phyloP scores from a whole-genome alignment of 2,113 vertebrate species.

The Callospermophilus lateralis region DNA sequence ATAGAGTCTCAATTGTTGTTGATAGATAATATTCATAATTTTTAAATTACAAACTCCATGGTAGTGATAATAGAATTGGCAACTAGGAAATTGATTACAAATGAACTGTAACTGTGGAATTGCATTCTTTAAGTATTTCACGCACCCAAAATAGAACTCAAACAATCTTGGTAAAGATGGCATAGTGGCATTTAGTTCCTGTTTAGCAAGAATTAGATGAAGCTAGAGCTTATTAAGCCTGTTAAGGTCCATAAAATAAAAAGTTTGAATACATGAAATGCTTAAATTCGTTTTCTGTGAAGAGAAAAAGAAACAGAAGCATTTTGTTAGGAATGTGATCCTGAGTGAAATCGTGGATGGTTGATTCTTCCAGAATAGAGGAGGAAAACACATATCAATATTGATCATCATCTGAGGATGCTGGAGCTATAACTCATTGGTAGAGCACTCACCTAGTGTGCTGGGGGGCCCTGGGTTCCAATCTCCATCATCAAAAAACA shows the following conservation, averaged over 20 bases:
- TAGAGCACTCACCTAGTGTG: not conserved
- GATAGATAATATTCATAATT: not conserved
- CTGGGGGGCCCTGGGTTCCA: not conserved
- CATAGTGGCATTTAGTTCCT: not conserved
- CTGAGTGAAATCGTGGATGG: not conserved
- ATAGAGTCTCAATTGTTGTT: not conserved
- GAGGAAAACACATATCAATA: not conserved
- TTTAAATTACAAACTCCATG: conserved; percentile 13
- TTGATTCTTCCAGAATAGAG: not conserved
- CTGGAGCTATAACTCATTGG: not conserved
- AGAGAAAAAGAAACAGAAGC: not conserved
- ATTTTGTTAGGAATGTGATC: not conserved
- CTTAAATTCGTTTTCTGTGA: not conserved
- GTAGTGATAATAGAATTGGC: not conserved
- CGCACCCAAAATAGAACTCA: not conserved
- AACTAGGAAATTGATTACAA: conserved; percentile 31
- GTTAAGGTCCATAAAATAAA: not conserved
- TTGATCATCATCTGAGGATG: not conserved
- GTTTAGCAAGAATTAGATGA: conserved; percentile 32
- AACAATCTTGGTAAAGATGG: conserved; percentile 7
- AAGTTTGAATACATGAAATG: not conserved
- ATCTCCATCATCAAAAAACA: not conserved
- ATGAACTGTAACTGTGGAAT: not conserved
- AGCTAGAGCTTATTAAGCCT: not conserved
- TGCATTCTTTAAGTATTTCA: not conserved